Base-by-base conservation (phyloP, 2,888 invertebrate species). In the Pecten maximus region DNA sequence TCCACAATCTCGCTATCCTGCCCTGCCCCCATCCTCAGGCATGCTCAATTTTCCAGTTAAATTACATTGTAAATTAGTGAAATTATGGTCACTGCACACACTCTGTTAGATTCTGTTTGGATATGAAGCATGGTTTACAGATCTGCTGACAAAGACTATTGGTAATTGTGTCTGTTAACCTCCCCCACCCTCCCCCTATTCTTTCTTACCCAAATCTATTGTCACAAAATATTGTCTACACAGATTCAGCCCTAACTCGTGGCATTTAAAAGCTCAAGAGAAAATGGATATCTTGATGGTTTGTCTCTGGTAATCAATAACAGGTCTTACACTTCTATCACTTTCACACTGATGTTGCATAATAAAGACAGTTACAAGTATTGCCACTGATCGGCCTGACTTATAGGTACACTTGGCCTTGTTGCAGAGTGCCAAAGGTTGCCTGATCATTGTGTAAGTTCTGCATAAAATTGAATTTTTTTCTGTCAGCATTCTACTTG, bases 321-420 rank as follows among this genome's bases (percentile, higher is more conserved):
- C 35, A 28, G 35, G 2, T 28, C 74, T 74, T 74, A 74, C 74
- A 74, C 74, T 74, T 74, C 74, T 74, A 8, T 74, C 74, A 35
- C 35, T 35, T 74, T 74, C 74, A 74, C 74, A 74, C 74, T 35
- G 74, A 35, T 1, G 2, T 74, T 74, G 35, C 35, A 28, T 74
- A 74, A 74, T 74, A 74, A 74, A 74, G 74, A 74, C 74, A 35
- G 74, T 74, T 74, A 74, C 74, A 74, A 23, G 74, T 74, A 74
- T 74, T 74, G 74, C 35, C 28, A 74, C 8, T 74, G 74, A 74
- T 35, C 12, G 35, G 6, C 28, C 74, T 74, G 35, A 28, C 35
- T 74, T 35, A 35, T 74, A 74, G 35, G 74, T 35, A 74, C 74
- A 74, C 74, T 74, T 16, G 74, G 74, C 74, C 74, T 74, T 74